A percentile compares a stretch with the other conserved stretches of the same genome.
Evolutionary conservation across 2,888 invertebrate species (phyloP).

Genomic region (Anagyrus pseudococci): DNA sequence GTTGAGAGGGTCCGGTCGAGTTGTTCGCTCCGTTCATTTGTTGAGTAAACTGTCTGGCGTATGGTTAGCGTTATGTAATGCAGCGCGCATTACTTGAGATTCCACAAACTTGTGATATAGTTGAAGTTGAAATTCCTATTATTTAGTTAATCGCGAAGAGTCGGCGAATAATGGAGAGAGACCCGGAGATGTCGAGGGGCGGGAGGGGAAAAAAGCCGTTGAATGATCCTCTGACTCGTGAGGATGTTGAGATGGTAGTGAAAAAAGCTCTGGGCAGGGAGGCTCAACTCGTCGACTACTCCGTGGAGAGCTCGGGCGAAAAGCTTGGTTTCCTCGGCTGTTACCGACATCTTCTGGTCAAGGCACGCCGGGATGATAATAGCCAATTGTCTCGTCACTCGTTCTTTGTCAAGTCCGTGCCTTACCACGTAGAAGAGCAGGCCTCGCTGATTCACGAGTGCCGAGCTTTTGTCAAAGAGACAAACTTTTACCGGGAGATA

Average conservation of each 20-base stretch:
- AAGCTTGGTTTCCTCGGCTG: constrained; percentile 52
- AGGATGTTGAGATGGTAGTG: constrained; percentile 41
- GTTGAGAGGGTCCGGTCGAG: no score
- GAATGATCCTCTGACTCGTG: constrained; percentile 34
- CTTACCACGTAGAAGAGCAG: constrained; percentile 8
- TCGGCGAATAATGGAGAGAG: no score
- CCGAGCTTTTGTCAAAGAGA: constrained; percentile 17
- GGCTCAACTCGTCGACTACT: constrained; percentile 42
- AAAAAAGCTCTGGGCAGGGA: constrained; percentile 31
- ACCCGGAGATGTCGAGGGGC: no score
- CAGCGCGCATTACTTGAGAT: no score
- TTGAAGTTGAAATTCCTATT: no score
- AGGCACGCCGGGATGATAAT: neutral
- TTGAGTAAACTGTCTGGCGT: no score
- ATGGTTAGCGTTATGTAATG: no score
- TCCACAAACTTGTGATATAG: no score
- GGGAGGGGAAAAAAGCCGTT: no score
- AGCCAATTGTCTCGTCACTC: neutral
- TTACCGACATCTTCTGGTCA: constrained; percentile 43
- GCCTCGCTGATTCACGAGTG: neutral
- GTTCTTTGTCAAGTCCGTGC: constrained; percentile 19
- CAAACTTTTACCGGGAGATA: constrained; percentile 12
- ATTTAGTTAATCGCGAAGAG: no score
- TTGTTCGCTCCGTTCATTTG: no score
- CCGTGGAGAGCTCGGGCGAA: constrained; percentile 46